These are phyloP conservation scores for Lepidotrigona ventralis DNA, from an alignment of 1,140 invertebrate species.

Conservation along the genomic window DNA sequence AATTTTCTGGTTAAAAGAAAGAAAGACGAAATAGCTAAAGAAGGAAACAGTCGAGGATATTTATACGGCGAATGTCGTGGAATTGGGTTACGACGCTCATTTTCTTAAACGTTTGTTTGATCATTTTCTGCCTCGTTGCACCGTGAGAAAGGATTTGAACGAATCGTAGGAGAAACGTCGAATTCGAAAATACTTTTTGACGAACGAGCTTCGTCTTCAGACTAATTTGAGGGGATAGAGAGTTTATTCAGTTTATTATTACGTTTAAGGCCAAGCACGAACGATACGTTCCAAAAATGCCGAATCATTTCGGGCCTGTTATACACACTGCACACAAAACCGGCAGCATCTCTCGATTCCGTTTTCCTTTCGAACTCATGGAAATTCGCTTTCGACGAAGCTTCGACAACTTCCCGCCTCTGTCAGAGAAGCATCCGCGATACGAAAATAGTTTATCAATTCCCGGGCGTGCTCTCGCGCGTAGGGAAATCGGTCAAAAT, in stretches of 20 bases:
- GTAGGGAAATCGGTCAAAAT: conserved; percentile 12
- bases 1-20: not conserved
- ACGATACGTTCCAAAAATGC: too few relatives aligned
- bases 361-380: not conserved
- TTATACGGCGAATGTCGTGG: not conserved
- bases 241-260: too few relatives aligned
- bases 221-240: too few relatives aligned
- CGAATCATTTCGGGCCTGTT: not conserved
- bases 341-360: not conserved
- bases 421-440: not conserved
- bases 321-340: not conserved
- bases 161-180: too few relatives aligned
- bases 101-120: too few relatives aligned
- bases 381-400: not conserved
- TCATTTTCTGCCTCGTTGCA: too few relatives aligned
- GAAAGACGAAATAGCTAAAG: not conserved
- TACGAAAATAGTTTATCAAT: conserved; percentile 14
- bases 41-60: conserved; percentile 9
- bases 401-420: not conserved
- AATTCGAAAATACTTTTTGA: too few relatives aligned
- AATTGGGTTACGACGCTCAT: too few relatives aligned
- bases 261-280: too few relatives aligned
- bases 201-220: too few relatives aligned
- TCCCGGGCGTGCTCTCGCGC: not conserved
- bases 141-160: too few relatives aligned